Conservation (phyloP, 2,797 vertebrate species). For the Onychomys torridus region DNA sequence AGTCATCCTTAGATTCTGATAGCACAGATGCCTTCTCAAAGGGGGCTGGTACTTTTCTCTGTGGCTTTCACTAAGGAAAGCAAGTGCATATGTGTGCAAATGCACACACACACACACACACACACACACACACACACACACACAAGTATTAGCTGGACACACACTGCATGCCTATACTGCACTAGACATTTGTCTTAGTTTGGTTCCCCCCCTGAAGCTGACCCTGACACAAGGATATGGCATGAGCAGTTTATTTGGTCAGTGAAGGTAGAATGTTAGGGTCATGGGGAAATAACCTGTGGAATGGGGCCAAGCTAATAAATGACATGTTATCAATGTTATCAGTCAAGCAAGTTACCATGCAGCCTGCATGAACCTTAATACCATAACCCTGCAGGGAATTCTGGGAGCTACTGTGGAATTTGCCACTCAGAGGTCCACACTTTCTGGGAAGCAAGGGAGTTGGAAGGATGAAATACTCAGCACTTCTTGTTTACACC, state of each 20-base stretch:
- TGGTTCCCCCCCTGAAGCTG: background rate
- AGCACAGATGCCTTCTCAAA: background rate
- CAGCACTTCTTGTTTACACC: background rate
- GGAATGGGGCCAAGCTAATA: background rate
- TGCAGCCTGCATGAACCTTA: background rate
- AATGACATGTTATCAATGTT: background rate
- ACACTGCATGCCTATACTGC: background rate
- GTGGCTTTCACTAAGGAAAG: background rate
- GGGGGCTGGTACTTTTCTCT: background rate
- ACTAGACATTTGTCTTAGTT: background rate
- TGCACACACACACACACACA: background rate
- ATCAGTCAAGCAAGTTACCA: background rate
- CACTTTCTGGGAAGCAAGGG: background rate
- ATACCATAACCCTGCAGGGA: background rate
- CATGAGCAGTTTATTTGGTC: background rate
- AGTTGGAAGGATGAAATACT: background rate
- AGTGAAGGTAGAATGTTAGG: background rate
- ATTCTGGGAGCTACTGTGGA: background rate
- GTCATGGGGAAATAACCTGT: background rate
- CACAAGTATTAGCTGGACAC: background rate
- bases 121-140: background rate
- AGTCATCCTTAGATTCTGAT: background rate
- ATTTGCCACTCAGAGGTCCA: background rate
- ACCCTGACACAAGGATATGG: too few species aligned
- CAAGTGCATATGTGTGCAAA: too few species aligned